A percentile compares a stretch with the other conserved stretches of the same genome.
Evolutionary conservation across 1,140 invertebrate genomes (phyloP).

Genomic region (Hypsibius dujardini): DNA sequence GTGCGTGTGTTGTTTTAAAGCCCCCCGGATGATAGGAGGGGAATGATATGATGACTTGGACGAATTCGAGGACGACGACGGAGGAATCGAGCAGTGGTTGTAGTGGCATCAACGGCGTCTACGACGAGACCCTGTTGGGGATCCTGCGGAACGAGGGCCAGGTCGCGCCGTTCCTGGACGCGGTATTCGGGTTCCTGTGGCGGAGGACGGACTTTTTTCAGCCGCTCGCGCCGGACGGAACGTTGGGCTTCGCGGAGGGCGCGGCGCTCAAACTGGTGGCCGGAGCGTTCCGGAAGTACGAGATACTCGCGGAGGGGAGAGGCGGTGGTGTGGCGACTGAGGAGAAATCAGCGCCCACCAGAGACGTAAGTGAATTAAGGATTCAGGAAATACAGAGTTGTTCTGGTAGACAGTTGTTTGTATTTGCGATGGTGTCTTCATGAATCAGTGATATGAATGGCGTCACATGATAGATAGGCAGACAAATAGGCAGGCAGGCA

Average conservation of each 20-base stretch:
- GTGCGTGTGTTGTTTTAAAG: too few species aligned
- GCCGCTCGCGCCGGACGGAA: constrained; percentile 39
- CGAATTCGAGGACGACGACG: too few species aligned
- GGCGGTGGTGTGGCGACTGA: background rate
- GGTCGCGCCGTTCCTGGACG: constrained; percentile 35
- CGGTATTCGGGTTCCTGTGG: constrained; percentile 34
- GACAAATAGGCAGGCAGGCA: too few species aligned
- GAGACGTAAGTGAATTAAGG: too few species aligned
- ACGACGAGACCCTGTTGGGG: constrained; percentile 33
- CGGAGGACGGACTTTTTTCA: constrained; percentile 54
- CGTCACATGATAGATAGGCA: background rate
- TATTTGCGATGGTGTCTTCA: background rate
- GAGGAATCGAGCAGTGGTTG: too few species aligned
- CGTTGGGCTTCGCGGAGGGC: constrained; percentile 52
- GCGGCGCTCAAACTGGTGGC: constrained; percentile 42
- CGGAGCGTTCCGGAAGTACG: background rate
- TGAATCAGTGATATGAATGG: background rate
- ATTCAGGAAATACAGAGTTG: too few species aligned
- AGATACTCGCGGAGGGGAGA: too few species aligned
- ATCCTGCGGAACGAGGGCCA: constrained; percentile 36
- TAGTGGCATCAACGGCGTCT: constrained; percentile 21
- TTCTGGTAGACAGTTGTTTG: too few species aligned
- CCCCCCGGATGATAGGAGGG: too few species aligned
- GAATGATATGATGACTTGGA: too few species aligned
- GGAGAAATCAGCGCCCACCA: background rate